Base-by-base conservation (phyloP, 2,113 vertebrate genomes). In the Forbesichthys papilliferus region DNA sequence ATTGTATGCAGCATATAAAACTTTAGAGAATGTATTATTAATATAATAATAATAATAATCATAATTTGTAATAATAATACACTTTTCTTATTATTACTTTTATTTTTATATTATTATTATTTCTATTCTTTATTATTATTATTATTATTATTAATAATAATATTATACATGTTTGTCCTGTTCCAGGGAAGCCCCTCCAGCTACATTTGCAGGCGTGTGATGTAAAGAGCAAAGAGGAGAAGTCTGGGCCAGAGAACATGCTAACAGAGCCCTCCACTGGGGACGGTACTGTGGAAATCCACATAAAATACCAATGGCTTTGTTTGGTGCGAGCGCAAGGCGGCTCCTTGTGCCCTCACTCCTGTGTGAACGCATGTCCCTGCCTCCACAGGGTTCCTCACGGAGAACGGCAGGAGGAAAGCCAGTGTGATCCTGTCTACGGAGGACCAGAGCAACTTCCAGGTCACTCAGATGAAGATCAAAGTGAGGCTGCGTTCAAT, bases 161-260 rank as follows among this genome's bases (percentile, higher is more conserved):
- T 27, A 33, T 42, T 42, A 1, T 9, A n/a, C 18, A 48, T 57
- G n/a, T 27, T 36, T 52, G 49, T 11, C 33, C 42, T 1, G 7
- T 71, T 75, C n/a, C 79, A 99, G 98, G 96, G 57, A 96, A 96
- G 54, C 89, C 94, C 7, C 92, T 99, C n/a, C 94, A 93, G 67
- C 88, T 98, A 16, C 95, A 92, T 71, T 81, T 99, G 58, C 95
- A 97, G 77, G 98, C 97, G 0, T 99, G 97, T 85, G 97, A 99
- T 74, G 96, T 97, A 2, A 99, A 99, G 85, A 96, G 96, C 33
- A 98, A 98, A 86, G 98, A 98, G 77, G 96, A 98, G 67, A 98
- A 98, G 75, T 97, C 96, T 0, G 98, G 97, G 46, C 96, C 98
- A 10, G 96, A 98, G 89, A 98, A 96, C 85, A 94, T 99, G 78